Evolutionary conservation across 2,113 vertebrate genomes (phyloP), one percentile per base, ranked within the genome.

Genomic region (Patagioenas fasciata): DNA sequence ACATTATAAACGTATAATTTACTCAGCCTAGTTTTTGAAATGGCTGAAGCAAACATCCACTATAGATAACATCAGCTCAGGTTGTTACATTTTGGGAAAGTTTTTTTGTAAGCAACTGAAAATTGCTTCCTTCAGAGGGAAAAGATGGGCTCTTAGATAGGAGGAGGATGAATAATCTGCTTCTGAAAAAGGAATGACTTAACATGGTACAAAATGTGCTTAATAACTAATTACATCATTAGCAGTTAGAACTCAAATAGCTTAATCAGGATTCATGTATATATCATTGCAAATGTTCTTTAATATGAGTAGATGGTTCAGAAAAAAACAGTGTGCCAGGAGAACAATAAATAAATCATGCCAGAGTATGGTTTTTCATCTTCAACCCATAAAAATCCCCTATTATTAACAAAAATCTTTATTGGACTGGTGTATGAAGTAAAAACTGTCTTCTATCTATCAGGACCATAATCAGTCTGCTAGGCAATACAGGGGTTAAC

Each of bases 201-300:
- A 71, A 65, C 50, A 23, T 2, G 60, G 50, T 70, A 77, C 50
- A 70, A 65, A n/a, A 16, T 50, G 19, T 80, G 9, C 80, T 93
- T 92, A 83, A 80, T 83, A 83, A 61, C 40, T 77, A 75, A 73
- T 90, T 66, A 36, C 54, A 82, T 82, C 50, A 58, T 92, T 95
- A 88, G 31, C 32, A 34, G 48, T 71, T 96, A 75, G 42, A 93
- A 72, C 15, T 77, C 40, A 57, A 85, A 92, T 61, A 66, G 21
- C 47, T 89, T 90, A 66, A 88, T 80, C 19, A 57, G 47, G 25
- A 47, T 88, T 80, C 34, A 80, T 71, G 40, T 31, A 66, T 60
- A 20, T 58, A 51, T 56, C 20, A 16, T 40, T 73, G 32, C 21
- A 67, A 86, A 80, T 67, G 29, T 44, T 80, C 78, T 87, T 92